Base-by-base conservation (phyloP, 1,140 invertebrate species). In the Ceratina calcarata region DNA sequence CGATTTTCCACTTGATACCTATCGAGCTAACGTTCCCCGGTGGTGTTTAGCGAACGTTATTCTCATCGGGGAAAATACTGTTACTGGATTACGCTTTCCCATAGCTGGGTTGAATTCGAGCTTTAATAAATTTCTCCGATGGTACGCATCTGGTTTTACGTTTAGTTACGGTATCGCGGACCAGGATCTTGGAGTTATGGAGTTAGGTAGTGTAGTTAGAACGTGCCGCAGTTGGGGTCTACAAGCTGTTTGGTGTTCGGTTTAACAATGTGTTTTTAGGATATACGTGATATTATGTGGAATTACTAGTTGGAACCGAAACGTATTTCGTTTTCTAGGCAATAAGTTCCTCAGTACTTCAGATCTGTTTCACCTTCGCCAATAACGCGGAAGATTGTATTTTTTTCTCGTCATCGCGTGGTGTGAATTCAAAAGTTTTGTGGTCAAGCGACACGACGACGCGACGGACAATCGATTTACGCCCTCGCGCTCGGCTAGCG, bases 391-490 rank as follows among this genome's bases (percentile, higher is more conserved):
- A 16, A 57, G 16, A 18, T 57, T 55, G 13, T n/a, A n/a, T 60
- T 12, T 69, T 69, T 66, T 45, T 20, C 22, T 13, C 24, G n/a
- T 16, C 12, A 6, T 22, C 37, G 32, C 66, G 22, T n/a, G 67
- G 16, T 53, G 22, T n/a, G 67, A n/a, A 71, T 71, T 22, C 1
- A n/a, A 72, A 62, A 71, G 13, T 20, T 62, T 53, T 3, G 12
- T 62, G 32, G 60, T 72, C 60, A 57, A 64, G 20, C 68, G 16
- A 62, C 22, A 64, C 53, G 37, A 45, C 6, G 37, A 45, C 49
- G 58, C 20, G 15, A 49, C 12, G 32, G 37, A 73, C 61, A 74
- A 79, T 74, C 70, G 69, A 79, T 73, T 51, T 15, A n/a, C 53
- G 24, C 20, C 37, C 37, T 45, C 16, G 27, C 20, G n/a, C 20